Evolutionary conservation across 92 coral and sea anemone genomes (phyloP), one percentile per base, ranked within the genome.

Genomic region (Umimayanthus chanpuru): DNA sequence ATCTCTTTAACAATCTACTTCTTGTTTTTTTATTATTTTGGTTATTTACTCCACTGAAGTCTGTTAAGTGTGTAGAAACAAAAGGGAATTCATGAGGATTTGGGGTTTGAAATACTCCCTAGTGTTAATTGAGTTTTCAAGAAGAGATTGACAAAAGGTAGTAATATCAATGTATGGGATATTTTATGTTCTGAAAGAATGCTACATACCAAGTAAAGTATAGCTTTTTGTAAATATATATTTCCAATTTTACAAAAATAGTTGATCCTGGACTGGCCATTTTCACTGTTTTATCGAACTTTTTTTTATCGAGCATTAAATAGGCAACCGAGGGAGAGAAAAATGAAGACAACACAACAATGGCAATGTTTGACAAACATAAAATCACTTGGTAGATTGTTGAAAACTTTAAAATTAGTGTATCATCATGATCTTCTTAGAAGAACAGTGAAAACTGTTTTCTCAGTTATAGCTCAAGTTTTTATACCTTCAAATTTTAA

Each of bases 341-440:
- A 83, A 68, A 47, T 83, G 77, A 83, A 83, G 78, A 68, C 87
- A 83, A 70, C 40, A 83, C 64, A 83, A 83, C 87, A 68, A 28
- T 29, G 26, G 80, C 76, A 85, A 91, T 93, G 93, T 94, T 94
- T 94, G 92, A 92, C 95, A 93, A 94, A 93, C 92, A 94, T 86
- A 91, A 89, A 86, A 92, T 88, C 86, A 76, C 94, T 86, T 87
- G 77, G 82, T 91, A 16, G 77, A 67, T 6, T 36, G 77, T 32
- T 39, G 30, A 25, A 66, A 43, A 25, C 67, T 82, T 40, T 11
- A 66, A 44, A 67, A 61, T 66, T 68, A 41, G 71, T 30, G 65
- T 83, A 64, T 83, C 65, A 44, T 76, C 76, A 64, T 89, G 67
- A 29, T 74, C 74, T 90, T 71, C 81, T 66, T 58, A 61, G 86